Evolutionary conservation across 2,888 invertebrate genomes (phyloP), one percentile per base, ranked within the genome.

Genomic region (Conistra vaccinii): DNA sequence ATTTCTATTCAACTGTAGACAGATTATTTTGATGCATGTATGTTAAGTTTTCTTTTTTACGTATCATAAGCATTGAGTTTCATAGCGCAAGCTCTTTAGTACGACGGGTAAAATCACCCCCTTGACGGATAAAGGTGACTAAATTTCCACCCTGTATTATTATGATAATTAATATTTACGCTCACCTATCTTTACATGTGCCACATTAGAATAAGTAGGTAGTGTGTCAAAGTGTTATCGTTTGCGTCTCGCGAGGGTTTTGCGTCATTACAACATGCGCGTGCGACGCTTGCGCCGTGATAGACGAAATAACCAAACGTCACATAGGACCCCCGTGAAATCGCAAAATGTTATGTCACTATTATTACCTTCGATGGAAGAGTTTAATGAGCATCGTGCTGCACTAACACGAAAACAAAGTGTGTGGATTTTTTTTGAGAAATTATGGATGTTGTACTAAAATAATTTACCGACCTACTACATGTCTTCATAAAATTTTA

Each of bases 151-250:
- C 14, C 14, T 42, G 2, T 42, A 42, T 42, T 42, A 42, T 12
- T 12, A 42, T 2, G 3, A 51, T 17, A 23, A 53, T 51, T 51
- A 48, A 57, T 51, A 35, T 29, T 68, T 81, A 35, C 72, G 77
- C 78, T 78, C 35, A 61, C 58, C 60, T 68, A 66, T 72, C 58
- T 17, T 45, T 35, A 71, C 80, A 76, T 89, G 75, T 70, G 69
- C 81, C 83, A 73, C 69, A 86, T 77, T 73, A 76, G 78, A 80
- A 81, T 83, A 90, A 88, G 87, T 89, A 85, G 88, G 87, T 89
- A 84, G 88, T 90, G 94, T 94, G 94, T 94, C 94, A 94, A 92
- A 94, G 93, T 92, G 85, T 85, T 94, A 93, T 92, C 92, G 92
- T 92, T 93, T 92, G 92, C 90, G 90, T 90, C 90, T 93, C 87